Evolutionary conservation across 2,797 vertebrate species (phyloP).

Genomic region (Microctenopoma stevenorrisi): DNA sequence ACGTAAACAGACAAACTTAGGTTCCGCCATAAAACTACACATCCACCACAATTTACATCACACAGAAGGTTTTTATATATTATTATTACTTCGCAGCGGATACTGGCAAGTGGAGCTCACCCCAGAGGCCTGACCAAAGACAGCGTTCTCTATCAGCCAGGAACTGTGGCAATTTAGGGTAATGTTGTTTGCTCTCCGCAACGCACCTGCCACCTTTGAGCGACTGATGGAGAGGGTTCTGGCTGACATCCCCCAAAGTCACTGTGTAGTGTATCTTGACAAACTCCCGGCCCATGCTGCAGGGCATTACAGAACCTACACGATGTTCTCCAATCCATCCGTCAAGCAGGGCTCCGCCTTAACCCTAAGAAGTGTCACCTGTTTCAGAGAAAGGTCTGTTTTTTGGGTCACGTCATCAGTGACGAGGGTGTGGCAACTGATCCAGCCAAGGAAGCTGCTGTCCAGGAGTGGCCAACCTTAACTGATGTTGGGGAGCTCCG

Average conservation of each 20-base stretch:
- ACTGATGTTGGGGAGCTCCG: background rate
- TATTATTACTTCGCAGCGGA: background rate
- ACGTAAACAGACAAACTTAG: too few relatives aligned
- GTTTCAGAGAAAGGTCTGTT: background rate
- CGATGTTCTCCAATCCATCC: background rate
- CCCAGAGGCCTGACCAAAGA: background rate
- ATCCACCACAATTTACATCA: too few relatives aligned
- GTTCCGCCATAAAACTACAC: too few relatives aligned
- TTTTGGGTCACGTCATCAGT: conserved; percentile 23
- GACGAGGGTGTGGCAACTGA: background rate
- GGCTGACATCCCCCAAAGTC: background rate
- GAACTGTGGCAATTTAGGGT: too few relatives aligned
- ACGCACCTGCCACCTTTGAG: background rate
- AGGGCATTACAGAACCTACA: background rate
- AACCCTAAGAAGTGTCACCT: too few relatives aligned
- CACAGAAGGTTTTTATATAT: too few relatives aligned
- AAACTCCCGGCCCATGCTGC: conserved; percentile 19
- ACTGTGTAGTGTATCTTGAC: conserved; percentile 37
- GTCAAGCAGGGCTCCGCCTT: background rate
- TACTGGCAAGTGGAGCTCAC: conserved; percentile 29
- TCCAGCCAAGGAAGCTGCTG: background rate
- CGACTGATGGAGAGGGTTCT: conserved; percentile 35
- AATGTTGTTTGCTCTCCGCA: too few relatives aligned
- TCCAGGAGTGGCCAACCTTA: background rate
- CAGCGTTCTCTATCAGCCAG: background rate